These are phyloP conservation scores for Amphipyra tragopoginis DNA, from an alignment of 2,888 invertebrate species.

Conservation along the genomic window DNA sequence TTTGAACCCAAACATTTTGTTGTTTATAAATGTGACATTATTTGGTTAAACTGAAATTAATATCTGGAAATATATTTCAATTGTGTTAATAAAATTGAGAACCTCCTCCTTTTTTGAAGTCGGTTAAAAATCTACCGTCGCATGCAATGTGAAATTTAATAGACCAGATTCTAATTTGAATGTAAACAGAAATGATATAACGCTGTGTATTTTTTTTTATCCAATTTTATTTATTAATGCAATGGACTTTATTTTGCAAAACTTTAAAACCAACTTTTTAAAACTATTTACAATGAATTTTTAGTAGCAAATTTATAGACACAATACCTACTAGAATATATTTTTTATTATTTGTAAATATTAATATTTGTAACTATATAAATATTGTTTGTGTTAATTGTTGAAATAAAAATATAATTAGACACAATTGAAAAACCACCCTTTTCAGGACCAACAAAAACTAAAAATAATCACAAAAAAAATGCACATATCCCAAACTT, in stretches of 20 bases:
- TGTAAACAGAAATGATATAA: not conserved
- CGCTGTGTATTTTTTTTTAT: not conserved
- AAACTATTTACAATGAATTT: not conserved
- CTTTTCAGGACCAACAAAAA: constrained; percentile 7
- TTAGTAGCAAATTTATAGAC: constrained; percentile 1
- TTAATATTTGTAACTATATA: too few relatives aligned
- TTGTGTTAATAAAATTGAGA: too few relatives aligned
- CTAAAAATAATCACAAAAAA: constrained; percentile 13
- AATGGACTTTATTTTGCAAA: constrained; percentile 6
- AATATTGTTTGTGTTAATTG: too few relatives aligned
- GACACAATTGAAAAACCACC: constrained; percentile 8
- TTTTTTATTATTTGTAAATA: too few relatives aligned
- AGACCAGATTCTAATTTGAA: not conserved
- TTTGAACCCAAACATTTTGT: constrained; percentile 84
- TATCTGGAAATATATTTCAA: constrained; percentile 22
- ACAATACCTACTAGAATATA: too few relatives aligned
- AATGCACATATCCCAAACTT: constrained; percentile 10
- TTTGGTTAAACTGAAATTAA: constrained; percentile 36
- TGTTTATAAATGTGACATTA: constrained; percentile 58
- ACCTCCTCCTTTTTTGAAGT: too few relatives aligned
- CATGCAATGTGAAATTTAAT: not conserved
- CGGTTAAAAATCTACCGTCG: not conserved
- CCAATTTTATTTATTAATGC: too few relatives aligned
- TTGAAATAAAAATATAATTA: too few relatives aligned
- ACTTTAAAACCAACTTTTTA: constrained; percentile 7